Percentiles rank a stretch among this genome's conserved stretches.
Evolutionary conservation across 2,888 invertebrate genomes (phyloP).

Genomic region (Diadegma fenestrale): DNA sequence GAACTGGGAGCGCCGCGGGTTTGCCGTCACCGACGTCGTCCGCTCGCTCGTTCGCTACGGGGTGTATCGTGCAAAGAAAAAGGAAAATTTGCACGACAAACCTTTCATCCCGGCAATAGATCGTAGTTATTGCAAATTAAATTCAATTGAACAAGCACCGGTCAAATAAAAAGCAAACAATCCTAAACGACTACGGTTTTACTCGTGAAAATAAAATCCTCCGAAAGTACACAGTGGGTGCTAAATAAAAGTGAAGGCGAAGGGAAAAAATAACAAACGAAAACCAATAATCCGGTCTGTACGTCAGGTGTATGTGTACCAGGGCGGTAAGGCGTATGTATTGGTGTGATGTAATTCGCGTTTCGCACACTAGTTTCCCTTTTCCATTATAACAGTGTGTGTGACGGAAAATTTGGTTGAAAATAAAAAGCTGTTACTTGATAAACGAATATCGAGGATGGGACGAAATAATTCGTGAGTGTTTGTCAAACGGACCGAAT

Average conservation of each 20-base stretch:
- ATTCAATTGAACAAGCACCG: slow-evolving; percentile 11
- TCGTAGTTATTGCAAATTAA: slow-evolving; percentile 17
- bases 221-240: neutral
- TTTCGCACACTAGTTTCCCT: slow-evolving; percentile 14
- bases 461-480: slow-evolving; percentile 13
- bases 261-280: slow-evolving; percentile 43
- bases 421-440: neutral
- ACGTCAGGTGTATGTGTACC: slow-evolving; percentile 17
- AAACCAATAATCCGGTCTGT: slow-evolving; percentile 34
- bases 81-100: slow-evolving; percentile 60
- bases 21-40: slow-evolving; percentile 80
- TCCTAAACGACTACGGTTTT: neutral
- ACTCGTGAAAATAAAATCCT: slow-evolving; percentile 16
- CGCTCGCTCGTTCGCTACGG: slow-evolving; percentile 69
- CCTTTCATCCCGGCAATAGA: slow-evolving; percentile 18
- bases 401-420: neutral
- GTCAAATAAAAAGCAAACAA: slow-evolving; percentile 10
- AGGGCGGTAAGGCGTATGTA: neutral
- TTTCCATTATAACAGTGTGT: neutral
- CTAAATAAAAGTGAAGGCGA: neutral
- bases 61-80: slow-evolving; percentile 67
- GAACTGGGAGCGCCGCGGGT: slow-evolving; percentile 84
- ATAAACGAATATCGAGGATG: neutral
- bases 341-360: slow-evolving; percentile 41
- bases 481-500: slow-evolving; percentile 4